phyloP scores from a whole-genome alignment of 2,113 vertebrate species.

The Amphiprion ocellaris region DNA sequence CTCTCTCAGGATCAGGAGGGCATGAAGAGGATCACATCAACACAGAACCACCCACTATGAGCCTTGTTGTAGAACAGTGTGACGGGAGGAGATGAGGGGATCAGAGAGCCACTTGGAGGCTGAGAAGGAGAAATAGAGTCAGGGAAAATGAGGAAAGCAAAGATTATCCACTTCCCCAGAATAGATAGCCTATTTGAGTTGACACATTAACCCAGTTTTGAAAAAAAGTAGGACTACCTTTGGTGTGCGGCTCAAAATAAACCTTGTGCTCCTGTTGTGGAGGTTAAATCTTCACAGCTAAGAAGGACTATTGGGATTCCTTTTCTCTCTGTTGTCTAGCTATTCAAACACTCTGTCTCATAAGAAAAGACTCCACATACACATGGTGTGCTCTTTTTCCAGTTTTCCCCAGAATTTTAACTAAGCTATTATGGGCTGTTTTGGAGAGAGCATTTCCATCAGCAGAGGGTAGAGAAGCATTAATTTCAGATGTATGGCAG shows the following conservation, averaged over 20 bases:
- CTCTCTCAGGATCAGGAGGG: constrained; percentile 47
- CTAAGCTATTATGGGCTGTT: not conserved
- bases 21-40: constrained; percentile 30
- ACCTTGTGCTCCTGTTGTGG: constrained; percentile 7
- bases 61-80: not conserved
- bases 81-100: not conserved
- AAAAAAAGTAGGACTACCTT: constrained; percentile 17
- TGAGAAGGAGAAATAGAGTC: constrained; percentile 10
- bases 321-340: constrained; percentile 53
- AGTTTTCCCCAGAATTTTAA: not conserved
- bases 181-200: constrained; percentile 54
- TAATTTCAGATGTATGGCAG: too few species aligned
- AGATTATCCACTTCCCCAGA: constrained; percentile 54
- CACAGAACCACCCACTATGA: constrained; percentile 4
- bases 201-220: constrained; percentile 59
- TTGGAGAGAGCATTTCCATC: constrained; percentile 4
- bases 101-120: not conserved
- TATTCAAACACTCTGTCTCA: constrained; percentile 71
- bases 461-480: not conserved
- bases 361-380: constrained; percentile 55
- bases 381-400: constrained; percentile 33
- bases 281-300: constrained; percentile 62
- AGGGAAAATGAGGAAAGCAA: constrained; percentile 34
- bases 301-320: constrained; percentile 70
- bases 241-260: constrained; percentile 16